Evolutionary conservation across 2,113 vertebrate genomes (phyloP), one percentile per base, ranked within the genome.

Genomic region (Phaethornis superciliosus): DNA sequence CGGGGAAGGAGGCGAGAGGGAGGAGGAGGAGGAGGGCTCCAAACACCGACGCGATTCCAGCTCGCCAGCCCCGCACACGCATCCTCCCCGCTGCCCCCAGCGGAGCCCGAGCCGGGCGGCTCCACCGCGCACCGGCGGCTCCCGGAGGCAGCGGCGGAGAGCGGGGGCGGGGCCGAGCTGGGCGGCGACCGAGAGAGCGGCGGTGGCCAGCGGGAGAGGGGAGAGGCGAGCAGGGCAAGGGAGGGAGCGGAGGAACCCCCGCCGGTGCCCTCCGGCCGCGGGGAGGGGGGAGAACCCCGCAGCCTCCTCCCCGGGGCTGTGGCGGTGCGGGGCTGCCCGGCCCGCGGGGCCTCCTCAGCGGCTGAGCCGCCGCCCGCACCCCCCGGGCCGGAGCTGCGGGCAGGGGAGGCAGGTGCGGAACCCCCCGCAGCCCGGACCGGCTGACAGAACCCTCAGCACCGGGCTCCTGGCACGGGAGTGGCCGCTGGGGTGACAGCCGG

Each of bases 11-110:
- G 42, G 64, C 67, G 70, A 47, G 55, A 13, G 83, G 52, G 30
- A 74, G 58, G 17, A 72, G 46, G 49, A 76, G 56, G 60, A 83
- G 78, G 90, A 67, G 42, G 81, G 95, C 82, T 71, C 75, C 85
- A 47, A 26, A 56, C 64, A n/a, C 63, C 40, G 85, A 15, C 63
- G 88, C 77, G 63, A 51, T 71, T 37, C n/a, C 83, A 59, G 93
- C 81, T 84, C 74, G 58, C 75, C 9, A 49, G 46, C 81, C 56
- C 56, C 54, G 55, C 88, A 16, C 80, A 64, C 44, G 37, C 88
- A 72, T 72, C 88, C 60, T 59, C 78, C 58, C 71, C 27, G 71
- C 58, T 32, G 37, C 35, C 46, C 28, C 33, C 68, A 4, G 51
- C 33, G 16, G 69, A 46, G 70, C 54, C 70, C 59, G 21, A 30